Percentiles rank a stretch among this genome's conserved stretches.
These are phyloP conservation scores for Horisme vitalbata DNA, from an alignment of 2,888 invertebrate species.

Conservation along the genomic window DNA sequence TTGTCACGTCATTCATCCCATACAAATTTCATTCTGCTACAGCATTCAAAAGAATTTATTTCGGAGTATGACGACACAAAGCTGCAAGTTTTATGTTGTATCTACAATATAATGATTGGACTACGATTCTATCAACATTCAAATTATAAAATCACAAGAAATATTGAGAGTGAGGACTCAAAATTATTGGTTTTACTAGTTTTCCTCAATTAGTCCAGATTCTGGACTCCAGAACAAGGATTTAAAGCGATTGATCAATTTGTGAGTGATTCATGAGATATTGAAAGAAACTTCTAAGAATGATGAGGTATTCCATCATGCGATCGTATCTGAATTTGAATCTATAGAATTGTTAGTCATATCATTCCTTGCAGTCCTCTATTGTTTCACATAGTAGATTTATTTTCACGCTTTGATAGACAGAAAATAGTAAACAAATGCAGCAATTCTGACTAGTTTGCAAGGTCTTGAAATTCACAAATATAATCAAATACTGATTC, in stretches of 20 bases:
- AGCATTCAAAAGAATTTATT: no score
- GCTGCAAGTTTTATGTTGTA: constrained; percentile 3
- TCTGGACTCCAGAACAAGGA: no score
- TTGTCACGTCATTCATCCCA: constrained; percentile 15
- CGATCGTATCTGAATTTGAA: no score
- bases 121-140: not conserved
- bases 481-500: not conserved
- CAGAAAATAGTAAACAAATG: not conserved
- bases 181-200: no score
- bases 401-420: constrained; percentile 13
- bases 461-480: not conserved
- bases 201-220: no score
- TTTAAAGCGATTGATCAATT: no score
- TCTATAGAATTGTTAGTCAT: not conserved
- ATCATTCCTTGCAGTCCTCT: not conserved
- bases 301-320: no score
- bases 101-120: not conserved
- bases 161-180: no score
- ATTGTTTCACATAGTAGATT: constrained; percentile 5
- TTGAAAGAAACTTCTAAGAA: no score
- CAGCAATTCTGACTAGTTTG: not conserved
- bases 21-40: no score
- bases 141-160: no score
- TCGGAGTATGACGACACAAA: constrained; percentile 6
- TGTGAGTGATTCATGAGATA: no score